phyloP scores from a whole-genome alignment of 2,797 vertebrate genomes.

The Myripristis murdjan region DNA sequence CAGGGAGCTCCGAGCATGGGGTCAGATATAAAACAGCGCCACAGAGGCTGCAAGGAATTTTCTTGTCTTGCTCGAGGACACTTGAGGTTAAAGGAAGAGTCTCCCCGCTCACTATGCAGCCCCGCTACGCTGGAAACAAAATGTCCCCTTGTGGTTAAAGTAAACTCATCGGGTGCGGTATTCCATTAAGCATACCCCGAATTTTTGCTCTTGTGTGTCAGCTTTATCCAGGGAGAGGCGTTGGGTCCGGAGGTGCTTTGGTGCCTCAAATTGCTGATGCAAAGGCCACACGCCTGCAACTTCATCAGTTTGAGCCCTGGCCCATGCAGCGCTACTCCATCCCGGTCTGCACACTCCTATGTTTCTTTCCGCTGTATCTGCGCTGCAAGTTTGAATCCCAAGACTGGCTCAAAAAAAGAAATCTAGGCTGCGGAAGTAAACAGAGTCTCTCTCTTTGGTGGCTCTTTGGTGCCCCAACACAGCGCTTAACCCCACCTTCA shows the following conservation, averaged over 20 bases:
- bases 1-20: slow-evolving; percentile 29
- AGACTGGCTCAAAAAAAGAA: neutral
- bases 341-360: slow-evolving; percentile 13
- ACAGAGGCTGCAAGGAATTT: slow-evolving; percentile 36
- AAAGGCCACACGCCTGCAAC: slow-evolving; percentile 52
- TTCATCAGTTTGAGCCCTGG: slow-evolving; percentile 53
- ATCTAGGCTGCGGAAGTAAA: slow-evolving; percentile 32
- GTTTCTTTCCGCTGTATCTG: slow-evolving; percentile 41
- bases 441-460: no score
- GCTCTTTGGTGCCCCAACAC: slow-evolving; percentile 18
- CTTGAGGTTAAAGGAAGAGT: slow-evolving; percentile 42
- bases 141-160: slow-evolving; percentile 43
- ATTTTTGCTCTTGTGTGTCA: slow-evolving; percentile 28
- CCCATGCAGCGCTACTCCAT: slow-evolving; percentile 26
- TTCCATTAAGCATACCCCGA: slow-evolving; percentile 30
- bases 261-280: slow-evolving; percentile 56
- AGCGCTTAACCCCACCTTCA: slow-evolving; percentile 6
- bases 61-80: slow-evolving; percentile 48
- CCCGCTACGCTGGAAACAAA: slow-evolving; percentile 43
- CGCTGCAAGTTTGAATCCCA: slow-evolving; percentile 45
- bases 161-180: slow-evolving; percentile 23
- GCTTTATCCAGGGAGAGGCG: slow-evolving; percentile 33
- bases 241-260: slow-evolving; percentile 41
- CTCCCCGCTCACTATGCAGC: slow-evolving; percentile 23
- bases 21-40: slow-evolving; percentile 37